These are phyloP conservation scores for Taenioides sp. DNA, from an alignment of 2,797 vertebrate genomes.

Conservation along the genomic window DNA sequence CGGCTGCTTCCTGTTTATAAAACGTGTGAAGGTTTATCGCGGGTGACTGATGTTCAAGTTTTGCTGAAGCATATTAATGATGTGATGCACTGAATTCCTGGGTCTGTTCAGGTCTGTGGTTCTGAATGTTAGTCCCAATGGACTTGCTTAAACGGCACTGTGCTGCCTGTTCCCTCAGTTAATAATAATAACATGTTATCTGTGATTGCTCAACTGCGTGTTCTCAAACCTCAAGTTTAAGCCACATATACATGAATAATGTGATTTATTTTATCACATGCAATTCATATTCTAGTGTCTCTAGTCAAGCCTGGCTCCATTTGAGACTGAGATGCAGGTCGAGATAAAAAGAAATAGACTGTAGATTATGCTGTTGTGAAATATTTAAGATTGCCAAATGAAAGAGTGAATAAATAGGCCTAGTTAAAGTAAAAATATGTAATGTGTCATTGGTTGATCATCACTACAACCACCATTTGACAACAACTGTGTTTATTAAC, in stretches of 20 bases:
- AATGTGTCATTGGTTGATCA: not conserved
- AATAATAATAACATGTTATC: slow-evolving; percentile 37
- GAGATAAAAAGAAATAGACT: not conserved
- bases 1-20: slow-evolving; percentile 73
- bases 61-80: slow-evolving; percentile 58
- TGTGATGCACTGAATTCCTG: slow-evolving; percentile 25
- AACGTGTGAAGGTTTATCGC: slow-evolving; percentile 66
- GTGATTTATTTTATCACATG: not conserved
- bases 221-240: slow-evolving; percentile 31
- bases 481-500: not conserved
- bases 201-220: slow-evolving; percentile 38
- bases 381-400: not conserved
- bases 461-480: not conserved
- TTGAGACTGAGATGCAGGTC: not conserved
- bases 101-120: not conserved
- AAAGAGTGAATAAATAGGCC: not conserved
- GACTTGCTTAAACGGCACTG: not conserved
- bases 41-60: slow-evolving; percentile 59
- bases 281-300: not conserved
- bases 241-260: slow-evolving; percentile 45
- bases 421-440: not conserved
- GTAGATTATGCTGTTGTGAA: not conserved
- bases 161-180: slow-evolving; percentile 17
- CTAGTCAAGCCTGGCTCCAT: not conserved
- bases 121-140: not conserved